Evolutionary conservation across 2,888 invertebrate genomes (phyloP), one percentile per base, ranked within the genome.

Genomic region (Tetrapedia diversipes): DNA sequence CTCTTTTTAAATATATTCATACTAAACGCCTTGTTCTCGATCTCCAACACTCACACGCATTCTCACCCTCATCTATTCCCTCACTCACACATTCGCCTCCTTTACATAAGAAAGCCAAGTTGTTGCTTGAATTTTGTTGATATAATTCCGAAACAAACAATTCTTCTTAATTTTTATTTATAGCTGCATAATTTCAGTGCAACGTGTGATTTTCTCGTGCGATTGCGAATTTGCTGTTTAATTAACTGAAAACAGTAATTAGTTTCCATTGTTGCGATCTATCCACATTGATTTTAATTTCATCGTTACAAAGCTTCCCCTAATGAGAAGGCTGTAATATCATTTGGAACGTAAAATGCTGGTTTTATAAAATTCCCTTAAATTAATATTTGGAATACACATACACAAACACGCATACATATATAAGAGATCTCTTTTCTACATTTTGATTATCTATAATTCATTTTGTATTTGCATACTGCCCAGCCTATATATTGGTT

Each of bases 331-430:
- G 10, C n/a, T 3, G 39, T 27, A 16, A 24, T 41, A 54, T 32
- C 54, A 53, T 53, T 53, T n/a, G n/a, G 29, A 32, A 10, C 14
- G 24, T 53, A 34, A 14, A 27, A 27, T 4, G 37, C 22, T n/a
- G 22, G 22, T 57, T 57, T 57, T 24, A 19, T 27, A 27, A 57
- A 41, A 39, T 57, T 39, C 11, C 27, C 22, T n/a, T n/a, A n/a
- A n/a, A n/a, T n/a, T n/a, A n/a, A n/a, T n/a, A n/a, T n/a, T n/a
- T n/a, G 3, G 27, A 57, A 57, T 27, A 6, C 27, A 11, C 6
- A 1, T 4, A 4, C 39, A 24, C 16, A 14, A 14, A 3, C 3
- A 7, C 7, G 16, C 41, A 6, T 4, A 10, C 0, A 57, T 27
- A 27, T 27, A 27, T 27, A 6, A 1, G 11, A n/a, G 24, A 57